These are phyloP conservation scores for Rhagoletis zephyria DNA, from an alignment of 1,140 invertebrate species.

Conservation along the genomic window DNA sequence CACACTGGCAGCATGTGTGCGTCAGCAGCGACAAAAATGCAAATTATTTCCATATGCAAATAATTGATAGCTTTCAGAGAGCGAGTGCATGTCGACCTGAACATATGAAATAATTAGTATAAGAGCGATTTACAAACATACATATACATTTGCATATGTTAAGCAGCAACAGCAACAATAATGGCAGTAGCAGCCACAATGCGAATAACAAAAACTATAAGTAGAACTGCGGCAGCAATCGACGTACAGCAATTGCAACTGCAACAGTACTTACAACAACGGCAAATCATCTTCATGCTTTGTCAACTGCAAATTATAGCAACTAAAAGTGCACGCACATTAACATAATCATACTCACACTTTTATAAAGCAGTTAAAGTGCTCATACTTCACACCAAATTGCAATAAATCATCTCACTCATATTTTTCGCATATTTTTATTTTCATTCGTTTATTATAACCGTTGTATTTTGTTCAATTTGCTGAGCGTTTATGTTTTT, in stretches of 20 bases:
- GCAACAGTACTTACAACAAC: background rate
- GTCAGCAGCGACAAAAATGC: background rate
- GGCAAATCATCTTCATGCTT: conserved; percentile 3
- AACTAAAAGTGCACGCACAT: conserved; percentile 33
- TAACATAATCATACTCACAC: background rate
- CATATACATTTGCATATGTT: background rate
- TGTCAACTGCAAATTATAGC: conserved; percentile 50
- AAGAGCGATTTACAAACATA: conserved; percentile 60
- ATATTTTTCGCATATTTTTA: conserved; percentile 68
- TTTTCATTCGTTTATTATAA: conserved; percentile 59
- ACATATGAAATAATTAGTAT: conserved; percentile 71
- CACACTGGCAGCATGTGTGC: background rate
- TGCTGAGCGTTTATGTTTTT: background rate
- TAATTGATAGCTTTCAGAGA: conserved; percentile 55
- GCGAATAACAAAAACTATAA: background rate
- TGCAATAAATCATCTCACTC: conserved; percentile 70
- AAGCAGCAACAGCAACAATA: conserved; percentile 58
- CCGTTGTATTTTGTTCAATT: background rate
- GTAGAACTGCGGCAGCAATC: conserved; percentile 51
- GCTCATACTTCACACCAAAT: conserved; percentile 45
- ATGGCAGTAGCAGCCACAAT: conserved; percentile 51
- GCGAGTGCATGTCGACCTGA: conserved; percentile 26
- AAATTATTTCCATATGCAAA: conserved; percentile 44
- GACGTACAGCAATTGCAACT: background rate
- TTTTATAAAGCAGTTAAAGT: background rate